A percentile compares a stretch with the other conserved stretches of the same genome.
Conservation (phyloP, 1,140 invertebrate genomes). For the Steinernema khuongi region DNA sequence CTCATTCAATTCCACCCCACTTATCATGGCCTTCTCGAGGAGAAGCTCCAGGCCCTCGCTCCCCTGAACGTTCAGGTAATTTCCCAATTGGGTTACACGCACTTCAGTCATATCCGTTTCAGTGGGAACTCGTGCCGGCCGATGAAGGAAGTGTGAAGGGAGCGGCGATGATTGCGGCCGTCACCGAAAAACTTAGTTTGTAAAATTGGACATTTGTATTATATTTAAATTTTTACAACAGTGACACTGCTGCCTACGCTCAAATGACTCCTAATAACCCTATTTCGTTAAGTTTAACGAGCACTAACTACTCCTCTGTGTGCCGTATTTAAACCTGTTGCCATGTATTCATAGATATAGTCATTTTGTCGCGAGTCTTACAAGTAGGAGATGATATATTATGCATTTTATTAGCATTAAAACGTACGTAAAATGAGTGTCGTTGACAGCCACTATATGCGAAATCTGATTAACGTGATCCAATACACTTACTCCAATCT, state of each 20-base stretch:
- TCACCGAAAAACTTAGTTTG: slow-evolving; percentile 51
- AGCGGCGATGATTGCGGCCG: slow-evolving; percentile 53
- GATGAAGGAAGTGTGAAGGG: slow-evolving; percentile 56
- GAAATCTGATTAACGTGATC: too few species aligned
- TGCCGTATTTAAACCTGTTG: background rate
- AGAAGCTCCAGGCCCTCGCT: slow-evolving; percentile 48
- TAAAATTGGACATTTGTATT: slow-evolving; percentile 29
- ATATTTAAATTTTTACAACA: background rate
- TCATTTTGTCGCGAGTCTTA: too few species aligned
- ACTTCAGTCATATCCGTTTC: slow-evolving; percentile 25
- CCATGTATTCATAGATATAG: too few species aligned
- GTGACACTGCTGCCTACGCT: background rate
- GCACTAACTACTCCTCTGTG: background rate
- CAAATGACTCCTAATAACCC: background rate
- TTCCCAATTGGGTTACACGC: background rate
- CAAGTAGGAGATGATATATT: too few species aligned
- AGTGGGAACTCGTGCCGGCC: slow-evolving; percentile 57
- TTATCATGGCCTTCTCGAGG: slow-evolving; percentile 52
- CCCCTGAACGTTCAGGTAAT: slow-evolving; percentile 47
- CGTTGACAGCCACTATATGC: too few species aligned
- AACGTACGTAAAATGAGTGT: too few species aligned
- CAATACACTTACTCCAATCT: too few species aligned
- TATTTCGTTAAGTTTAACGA: background rate
- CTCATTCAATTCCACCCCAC: slow-evolving; percentile 58
- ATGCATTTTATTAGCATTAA: too few species aligned